A percentile compares a stretch with the other conserved stretches of the same genome.
Evolutionary conservation across 2,888 invertebrate species (phyloP).

Genomic region (Choristoneura rosaceana): DNA sequence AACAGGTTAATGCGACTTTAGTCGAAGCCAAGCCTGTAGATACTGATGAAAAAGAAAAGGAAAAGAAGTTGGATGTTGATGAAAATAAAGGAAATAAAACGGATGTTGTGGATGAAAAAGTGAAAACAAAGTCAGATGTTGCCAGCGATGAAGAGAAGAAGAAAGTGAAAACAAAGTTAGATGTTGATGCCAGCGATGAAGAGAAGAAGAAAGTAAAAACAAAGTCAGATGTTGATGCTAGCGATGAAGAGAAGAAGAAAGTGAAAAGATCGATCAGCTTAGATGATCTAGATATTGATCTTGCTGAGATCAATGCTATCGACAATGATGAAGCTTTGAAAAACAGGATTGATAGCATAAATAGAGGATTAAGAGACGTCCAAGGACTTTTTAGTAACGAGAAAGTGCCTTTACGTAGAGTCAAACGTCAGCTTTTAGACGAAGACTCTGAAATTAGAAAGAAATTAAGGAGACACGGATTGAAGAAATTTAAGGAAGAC

Average conservation of each 20-base stretch:
- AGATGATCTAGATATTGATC: slow-evolving; percentile 10
- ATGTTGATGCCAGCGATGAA: slow-evolving; percentile 52
- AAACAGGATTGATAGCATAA: slow-evolving; percentile 57
- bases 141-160: slow-evolving; percentile 15
- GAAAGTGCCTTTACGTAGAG: slow-evolving; percentile 43
- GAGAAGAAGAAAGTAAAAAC: not conserved
- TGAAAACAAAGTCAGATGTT: slow-evolving; percentile 44
- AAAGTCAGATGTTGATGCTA: slow-evolving; percentile 46
- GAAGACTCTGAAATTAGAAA: slow-evolving; percentile 42
- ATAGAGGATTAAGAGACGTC: slow-evolving; percentile 60
- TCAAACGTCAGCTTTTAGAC: slow-evolving; percentile 56
- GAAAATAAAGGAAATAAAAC: no score
- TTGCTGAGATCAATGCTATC: slow-evolving; percentile 38
- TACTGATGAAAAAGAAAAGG: slow-evolving; percentile 49
- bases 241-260: slow-evolving; percentile 19
- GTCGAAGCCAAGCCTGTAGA: slow-evolving; percentile 49
- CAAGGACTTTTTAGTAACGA: slow-evolving; percentile 50
- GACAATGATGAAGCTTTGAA: slow-evolving; percentile 51
- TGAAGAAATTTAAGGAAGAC: slow-evolving; percentile 44
- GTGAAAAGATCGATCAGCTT: slow-evolving; percentile 15
- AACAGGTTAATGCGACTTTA: slow-evolving; percentile 49
- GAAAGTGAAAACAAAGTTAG: slow-evolving; percentile 39
- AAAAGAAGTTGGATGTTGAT: no score
- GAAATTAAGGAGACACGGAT: slow-evolving; percentile 48
- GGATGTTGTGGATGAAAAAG: no score